These are phyloP conservation scores for Cossypha caffra DNA, from an alignment of 2,797 vertebrate genomes.

Conservation along the genomic window DNA sequence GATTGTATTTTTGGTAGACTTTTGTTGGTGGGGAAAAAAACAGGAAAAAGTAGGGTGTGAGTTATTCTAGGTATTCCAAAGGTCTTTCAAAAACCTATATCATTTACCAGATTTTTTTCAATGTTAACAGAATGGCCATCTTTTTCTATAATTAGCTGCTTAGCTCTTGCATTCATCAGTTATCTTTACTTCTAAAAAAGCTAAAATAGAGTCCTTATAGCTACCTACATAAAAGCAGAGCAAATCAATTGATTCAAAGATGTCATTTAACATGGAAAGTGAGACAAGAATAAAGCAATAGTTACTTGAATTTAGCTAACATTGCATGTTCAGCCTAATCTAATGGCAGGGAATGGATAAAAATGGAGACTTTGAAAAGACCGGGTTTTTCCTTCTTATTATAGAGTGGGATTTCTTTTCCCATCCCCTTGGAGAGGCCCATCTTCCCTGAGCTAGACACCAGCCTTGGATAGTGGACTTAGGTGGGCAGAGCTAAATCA, in stretches of 20 bases:
- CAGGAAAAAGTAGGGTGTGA: not conserved
- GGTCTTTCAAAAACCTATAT: not conserved
- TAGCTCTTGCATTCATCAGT: not conserved
- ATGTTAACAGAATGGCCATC: not conserved
- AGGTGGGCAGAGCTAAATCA: not conserved
- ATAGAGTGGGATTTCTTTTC: not conserved
- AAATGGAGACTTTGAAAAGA: not conserved
- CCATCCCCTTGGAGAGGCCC: not conserved
- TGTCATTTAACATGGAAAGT: rapidly evolving
- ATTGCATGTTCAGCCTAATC: not conserved
- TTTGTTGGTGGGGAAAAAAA: not conserved
- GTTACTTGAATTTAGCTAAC: not conserved
- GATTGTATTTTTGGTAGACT: not conserved
- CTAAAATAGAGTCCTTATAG: not conserved
- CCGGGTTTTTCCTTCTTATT: not conserved
- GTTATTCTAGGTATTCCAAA: not conserved
- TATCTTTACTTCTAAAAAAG: not conserved
- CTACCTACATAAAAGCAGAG: not conserved
- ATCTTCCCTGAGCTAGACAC: not conserved
- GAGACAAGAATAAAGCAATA: not conserved
- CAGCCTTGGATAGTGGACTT: not conserved
- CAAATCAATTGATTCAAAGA: not conserved
- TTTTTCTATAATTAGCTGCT: not conserved
- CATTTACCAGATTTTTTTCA: not conserved
- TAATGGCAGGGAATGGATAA: not conserved